A percentile compares a stretch with the other conserved stretches of the same genome.
phyloP scores from a whole-genome alignment of 1,140 invertebrate species.

The Bombus haemorrhoidalis region DNA sequence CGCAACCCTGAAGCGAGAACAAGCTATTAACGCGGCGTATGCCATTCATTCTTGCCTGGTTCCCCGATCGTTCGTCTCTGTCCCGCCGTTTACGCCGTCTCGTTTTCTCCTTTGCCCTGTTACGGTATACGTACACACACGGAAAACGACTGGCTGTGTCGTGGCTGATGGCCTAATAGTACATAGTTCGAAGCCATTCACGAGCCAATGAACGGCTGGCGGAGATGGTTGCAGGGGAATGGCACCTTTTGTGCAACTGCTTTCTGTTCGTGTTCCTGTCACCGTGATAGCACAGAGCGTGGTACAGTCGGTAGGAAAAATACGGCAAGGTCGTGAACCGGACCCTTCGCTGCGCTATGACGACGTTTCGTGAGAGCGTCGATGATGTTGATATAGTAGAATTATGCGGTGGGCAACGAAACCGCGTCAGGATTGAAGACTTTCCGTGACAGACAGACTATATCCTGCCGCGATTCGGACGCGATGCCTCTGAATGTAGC shows the following conservation, averaged over 20 bases:
- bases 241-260: conserved; percentile 51
- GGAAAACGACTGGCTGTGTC: conserved; percentile 36
- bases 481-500: too few species aligned
- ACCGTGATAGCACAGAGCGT: not conserved
- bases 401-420: too few species aligned
- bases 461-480: too few species aligned
- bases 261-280: not conserved
- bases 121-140: conserved; percentile 19
- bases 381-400: too few species aligned
- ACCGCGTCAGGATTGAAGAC: too few species aligned
- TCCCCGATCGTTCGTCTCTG: conserved; percentile 43
- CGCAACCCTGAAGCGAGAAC: conserved; percentile 60
- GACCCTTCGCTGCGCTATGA: not conserved
- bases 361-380: not conserved
- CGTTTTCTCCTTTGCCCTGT: conserved; percentile 50
- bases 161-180: conserved; percentile 70
- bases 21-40: conserved; percentile 72
- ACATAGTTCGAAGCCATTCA: conserved; percentile 73
- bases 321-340: not conserved
- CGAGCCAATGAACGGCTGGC: conserved; percentile 57
- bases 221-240: not conserved
- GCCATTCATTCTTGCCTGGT: conserved; percentile 70
- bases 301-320: not conserved
- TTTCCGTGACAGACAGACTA: too few species aligned
- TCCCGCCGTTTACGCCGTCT: conserved; percentile 31